These are phyloP conservation scores for Halocynthia roretzi DNA, from an alignment of 23 tunicate species.

Conservation along the genomic window DNA sequence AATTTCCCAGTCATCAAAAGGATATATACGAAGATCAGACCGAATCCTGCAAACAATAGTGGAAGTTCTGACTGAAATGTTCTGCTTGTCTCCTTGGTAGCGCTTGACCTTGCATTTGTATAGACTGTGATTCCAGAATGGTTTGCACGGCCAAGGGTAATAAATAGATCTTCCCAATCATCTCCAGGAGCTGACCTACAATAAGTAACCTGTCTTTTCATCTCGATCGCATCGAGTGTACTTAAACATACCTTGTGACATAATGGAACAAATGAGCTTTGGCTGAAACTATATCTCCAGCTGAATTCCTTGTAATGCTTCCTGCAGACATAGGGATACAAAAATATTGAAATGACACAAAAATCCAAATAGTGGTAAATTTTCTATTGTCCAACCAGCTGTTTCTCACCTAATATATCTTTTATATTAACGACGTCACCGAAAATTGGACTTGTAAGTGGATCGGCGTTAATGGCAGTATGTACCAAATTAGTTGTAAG, in stretches of 20 bases:
- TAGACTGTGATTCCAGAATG: conserved; percentile 11
- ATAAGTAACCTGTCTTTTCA: background rate
- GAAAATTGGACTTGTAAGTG: conserved; percentile 17
- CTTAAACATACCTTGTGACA: conserved; percentile 6
- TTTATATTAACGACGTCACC: conserved; percentile 8
- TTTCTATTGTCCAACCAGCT: background rate
- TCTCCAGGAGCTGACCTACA: background rate
- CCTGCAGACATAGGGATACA: background rate
- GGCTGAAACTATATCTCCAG: background rate
- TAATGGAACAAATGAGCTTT: conserved; percentile 9
- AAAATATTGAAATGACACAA: background rate
- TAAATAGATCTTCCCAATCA: conserved; percentile 2
- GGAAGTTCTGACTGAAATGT: conserved; percentile 3
- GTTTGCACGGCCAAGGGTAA: background rate
- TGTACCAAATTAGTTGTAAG: background rate
- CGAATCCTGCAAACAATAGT: conserved; percentile 14
- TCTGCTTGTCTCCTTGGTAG: conserved; percentile 1
- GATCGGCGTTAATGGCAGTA: conserved; percentile 5
- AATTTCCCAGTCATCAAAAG: conserved; percentile 4
- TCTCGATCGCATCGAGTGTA: background rate
- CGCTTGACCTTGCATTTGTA: conserved; percentile 2
- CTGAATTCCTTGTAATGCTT: background rate
- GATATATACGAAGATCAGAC: conserved; percentile 11
- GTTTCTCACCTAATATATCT: conserved; percentile 5
- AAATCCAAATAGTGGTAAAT: background rate